These are phyloP conservation scores for Pachymerium ferrugineum DNA, from an alignment of 2,888 invertebrate genomes.

Conservation along the genomic window DNA sequence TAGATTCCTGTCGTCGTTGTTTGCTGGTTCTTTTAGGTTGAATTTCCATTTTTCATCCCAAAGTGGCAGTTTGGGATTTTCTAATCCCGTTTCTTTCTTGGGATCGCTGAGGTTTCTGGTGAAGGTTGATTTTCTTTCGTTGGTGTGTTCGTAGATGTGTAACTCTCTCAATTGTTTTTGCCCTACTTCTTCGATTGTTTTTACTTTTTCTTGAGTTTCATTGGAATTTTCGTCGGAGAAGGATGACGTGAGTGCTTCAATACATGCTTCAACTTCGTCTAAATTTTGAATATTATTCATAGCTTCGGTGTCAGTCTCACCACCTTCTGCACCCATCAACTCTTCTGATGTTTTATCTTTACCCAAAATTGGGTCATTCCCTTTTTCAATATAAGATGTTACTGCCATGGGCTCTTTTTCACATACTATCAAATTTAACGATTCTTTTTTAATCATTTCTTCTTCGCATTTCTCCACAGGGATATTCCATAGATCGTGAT, in stretches of 20 bases:
- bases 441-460: not conserved
- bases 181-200: no score
- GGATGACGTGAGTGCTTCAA: not conserved
- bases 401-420: no score
- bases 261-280: not conserved
- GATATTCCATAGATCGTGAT: not conserved
- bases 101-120: not conserved
- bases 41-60: not conserved
- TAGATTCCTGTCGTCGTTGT: no score
- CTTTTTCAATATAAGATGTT: no score
- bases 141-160: not conserved
- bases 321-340: not conserved
- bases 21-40: not conserved
- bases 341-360: not conserved
- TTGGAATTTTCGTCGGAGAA: not conserved
- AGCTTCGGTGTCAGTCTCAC: not conserved
- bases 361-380: no score
- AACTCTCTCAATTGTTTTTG: no score
- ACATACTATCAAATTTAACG: no score
- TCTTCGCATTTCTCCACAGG: not conserved
- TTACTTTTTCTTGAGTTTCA: no score
- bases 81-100: no score
- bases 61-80: not conserved
- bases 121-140: not conserved
- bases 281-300: not conserved